phyloP scores from a whole-genome alignment of 1,140 invertebrate genomes.

The Calliopsis andreniformis region DNA sequence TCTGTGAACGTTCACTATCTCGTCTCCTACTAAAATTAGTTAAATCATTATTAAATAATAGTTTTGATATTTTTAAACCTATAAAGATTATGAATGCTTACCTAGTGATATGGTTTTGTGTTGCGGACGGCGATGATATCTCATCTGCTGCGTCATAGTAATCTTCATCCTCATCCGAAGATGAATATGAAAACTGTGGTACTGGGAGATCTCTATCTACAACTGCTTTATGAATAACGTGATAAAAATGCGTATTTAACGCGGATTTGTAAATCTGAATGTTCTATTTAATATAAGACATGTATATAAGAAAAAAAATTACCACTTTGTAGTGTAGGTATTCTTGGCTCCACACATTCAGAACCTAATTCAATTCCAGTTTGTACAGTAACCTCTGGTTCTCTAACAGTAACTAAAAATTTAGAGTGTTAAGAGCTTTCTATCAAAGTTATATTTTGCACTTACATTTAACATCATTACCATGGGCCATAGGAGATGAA shows the following conservation, averaged over 20 bases:
- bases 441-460: background rate
- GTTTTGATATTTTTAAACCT: background rate
- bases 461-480: slow-evolving; percentile 57
- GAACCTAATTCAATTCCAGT: slow-evolving; percentile 84
- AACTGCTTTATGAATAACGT: slow-evolving; percentile 29
- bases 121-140: slow-evolving; percentile 81
- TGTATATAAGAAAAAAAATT: slow-evolving; percentile 35
- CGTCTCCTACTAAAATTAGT: slow-evolving; percentile 71
- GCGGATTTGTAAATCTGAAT: background rate
- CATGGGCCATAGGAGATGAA: slow-evolving; percentile 66
- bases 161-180: slow-evolving; percentile 98
- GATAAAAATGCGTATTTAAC: background rate
- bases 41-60: slow-evolving; percentile 1
- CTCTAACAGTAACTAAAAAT: slow-evolving; percentile 62
- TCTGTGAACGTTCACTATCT: slow-evolving; percentile 66
- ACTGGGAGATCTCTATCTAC: slow-evolving; percentile 83
- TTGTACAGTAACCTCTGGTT: slow-evolving; percentile 78
- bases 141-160: slow-evolving; percentile 96
- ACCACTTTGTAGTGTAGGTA: slow-evolving; percentile 74
- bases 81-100: slow-evolving; percentile 42
- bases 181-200: slow-evolving; percentile 96
- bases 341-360: slow-evolving; percentile 82
- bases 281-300: slow-evolving; percentile 7
- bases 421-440: background rate
- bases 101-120: slow-evolving; percentile 59